Percentiles rank a stretch among this genome's conserved stretches.
Conservation (phyloP, 2,113 vertebrate species). For the Elaphurus davidianus region DNA sequence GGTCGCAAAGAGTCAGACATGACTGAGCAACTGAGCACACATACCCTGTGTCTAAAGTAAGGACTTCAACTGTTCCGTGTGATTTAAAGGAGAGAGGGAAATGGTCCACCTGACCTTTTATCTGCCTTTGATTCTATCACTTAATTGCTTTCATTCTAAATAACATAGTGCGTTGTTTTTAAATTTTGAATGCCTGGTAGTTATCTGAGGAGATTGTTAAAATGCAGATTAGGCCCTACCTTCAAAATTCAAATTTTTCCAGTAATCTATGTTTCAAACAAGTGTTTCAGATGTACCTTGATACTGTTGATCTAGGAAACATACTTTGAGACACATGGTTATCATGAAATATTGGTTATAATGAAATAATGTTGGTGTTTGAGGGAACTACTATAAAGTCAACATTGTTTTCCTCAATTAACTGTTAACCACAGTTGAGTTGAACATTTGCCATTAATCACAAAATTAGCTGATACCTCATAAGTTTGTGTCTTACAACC, state of each 20-base stretch:
- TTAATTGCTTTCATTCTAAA: not conserved
- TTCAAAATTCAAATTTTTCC: not conserved
- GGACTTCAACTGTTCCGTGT: not conserved
- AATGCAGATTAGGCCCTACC: not conserved
- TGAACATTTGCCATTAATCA: not conserved
- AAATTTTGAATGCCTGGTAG: not conserved
- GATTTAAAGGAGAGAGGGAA: not conserved
- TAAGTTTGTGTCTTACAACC: not conserved
- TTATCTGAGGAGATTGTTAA: not conserved
- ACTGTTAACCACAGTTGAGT: not conserved
- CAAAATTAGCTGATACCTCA: not conserved
- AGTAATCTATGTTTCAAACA: not conserved
- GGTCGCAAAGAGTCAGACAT: not conserved
- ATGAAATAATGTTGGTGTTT: not conserved
- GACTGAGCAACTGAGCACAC: not conserved
- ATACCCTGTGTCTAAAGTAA: not conserved
- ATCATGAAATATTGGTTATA: not conserved
- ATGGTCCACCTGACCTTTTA: not conserved
- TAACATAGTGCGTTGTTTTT: not conserved
- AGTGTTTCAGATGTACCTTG: not conserved
- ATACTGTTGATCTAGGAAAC: not conserved
- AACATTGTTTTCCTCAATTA: not conserved
- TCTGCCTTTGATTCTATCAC: not conserved
- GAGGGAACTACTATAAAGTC: not conserved
- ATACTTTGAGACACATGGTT: not conserved